These are phyloP conservation scores for Osmerus mordax DNA, from an alignment of 2,113 vertebrate species.

Conservation along the genomic window DNA sequence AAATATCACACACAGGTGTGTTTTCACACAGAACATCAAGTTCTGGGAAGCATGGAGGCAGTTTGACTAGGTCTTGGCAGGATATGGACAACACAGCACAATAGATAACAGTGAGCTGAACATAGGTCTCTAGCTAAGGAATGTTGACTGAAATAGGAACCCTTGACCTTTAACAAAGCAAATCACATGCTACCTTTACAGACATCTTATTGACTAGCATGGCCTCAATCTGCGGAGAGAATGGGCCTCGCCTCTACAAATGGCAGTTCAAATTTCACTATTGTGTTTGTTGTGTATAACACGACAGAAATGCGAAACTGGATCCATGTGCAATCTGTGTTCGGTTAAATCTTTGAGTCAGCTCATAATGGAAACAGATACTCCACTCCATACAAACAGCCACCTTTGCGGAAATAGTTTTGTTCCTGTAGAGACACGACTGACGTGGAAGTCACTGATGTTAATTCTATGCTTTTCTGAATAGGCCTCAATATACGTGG, in stretches of 20 bases:
- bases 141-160: not conserved
- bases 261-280: conserved; percentile 25
- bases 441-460: not conserved
- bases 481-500: not conserved
- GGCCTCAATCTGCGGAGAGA: not conserved
- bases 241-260: not conserved
- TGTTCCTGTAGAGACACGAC: not conserved
- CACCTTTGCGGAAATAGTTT: not conserved
- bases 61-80: no score
- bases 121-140: not conserved
- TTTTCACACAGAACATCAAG: conserved; percentile 28
- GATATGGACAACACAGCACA: not conserved
- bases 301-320: conserved; percentile 27
- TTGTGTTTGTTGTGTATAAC: conserved; percentile 27
- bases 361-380: conserved; percentile 16
- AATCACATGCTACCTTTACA: not conserved
- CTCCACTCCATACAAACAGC: no score
- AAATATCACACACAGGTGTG: conserved; percentile 43
- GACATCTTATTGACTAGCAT: not conserved
- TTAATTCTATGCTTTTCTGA: not conserved
- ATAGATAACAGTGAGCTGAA: not conserved
- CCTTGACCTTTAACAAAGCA: not conserved
- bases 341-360: not conserved
- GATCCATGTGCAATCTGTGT: conserved; percentile 9
- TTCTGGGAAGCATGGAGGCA: no score